A percentile compares a stretch with the other conserved stretches of the same genome.
These are phyloP conservation scores for Oppia nitens DNA, from an alignment of 1,140 invertebrate genomes.

Conservation along the genomic window DNA sequence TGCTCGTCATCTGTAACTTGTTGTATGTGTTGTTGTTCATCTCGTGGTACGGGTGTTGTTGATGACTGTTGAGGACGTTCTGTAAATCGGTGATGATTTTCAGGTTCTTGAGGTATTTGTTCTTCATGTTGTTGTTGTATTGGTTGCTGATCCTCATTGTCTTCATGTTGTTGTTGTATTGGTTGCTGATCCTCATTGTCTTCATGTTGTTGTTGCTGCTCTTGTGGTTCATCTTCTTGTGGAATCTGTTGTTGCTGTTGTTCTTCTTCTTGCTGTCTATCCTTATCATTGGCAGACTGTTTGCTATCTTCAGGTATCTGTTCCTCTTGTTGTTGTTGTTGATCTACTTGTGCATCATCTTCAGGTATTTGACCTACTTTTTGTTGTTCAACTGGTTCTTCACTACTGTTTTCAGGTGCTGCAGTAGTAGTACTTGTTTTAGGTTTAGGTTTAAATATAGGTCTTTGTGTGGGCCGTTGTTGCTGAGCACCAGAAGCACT, in stretches of 20 bases:
- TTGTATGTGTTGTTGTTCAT: too few relatives aligned
- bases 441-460: too few relatives aligned
- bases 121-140: slow-evolving; percentile 1
- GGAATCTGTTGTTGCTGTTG: neutral
- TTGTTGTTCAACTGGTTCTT: neutral
- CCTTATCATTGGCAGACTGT: neutral
- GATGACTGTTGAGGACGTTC: neutral
- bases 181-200: neutral
- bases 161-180: neutral
- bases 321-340: neutral
- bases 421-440: too few relatives aligned
- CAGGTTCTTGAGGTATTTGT: slow-evolving; percentile 1
- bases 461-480: too few relatives aligned
- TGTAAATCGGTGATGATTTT: neutral
- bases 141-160: neutral
- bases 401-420: too few relatives aligned
- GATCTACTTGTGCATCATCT: neutral
- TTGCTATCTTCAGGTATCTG: slow-evolving; percentile 1
- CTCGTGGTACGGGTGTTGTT: too few relatives aligned
- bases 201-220: neutral
- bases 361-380: neutral
- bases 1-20: too few relatives aligned
- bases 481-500: too few relatives aligned
- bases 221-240: neutral
- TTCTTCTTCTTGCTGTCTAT: neutral